Conservation (phyloP, 1,140 invertebrate genomes). For the Calosoma granatense region DNA sequence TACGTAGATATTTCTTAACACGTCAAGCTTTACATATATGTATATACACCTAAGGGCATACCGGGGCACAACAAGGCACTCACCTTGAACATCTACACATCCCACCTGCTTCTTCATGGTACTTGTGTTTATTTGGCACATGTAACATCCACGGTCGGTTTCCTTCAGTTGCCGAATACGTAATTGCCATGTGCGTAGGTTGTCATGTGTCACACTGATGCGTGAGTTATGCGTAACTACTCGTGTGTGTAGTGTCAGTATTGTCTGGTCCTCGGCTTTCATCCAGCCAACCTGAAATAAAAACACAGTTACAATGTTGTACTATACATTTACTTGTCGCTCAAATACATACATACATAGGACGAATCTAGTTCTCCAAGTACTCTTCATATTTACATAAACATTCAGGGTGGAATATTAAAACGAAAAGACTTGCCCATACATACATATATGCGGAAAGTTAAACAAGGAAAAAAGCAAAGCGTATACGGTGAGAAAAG, state of each 20-base stretch:
- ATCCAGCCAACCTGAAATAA: slow-evolving; percentile 79
- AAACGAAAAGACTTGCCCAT: no score
- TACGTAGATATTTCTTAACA: no score
- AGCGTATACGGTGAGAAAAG: neutral
- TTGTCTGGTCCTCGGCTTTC: slow-evolving; percentile 77
- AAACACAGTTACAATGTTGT: neutral
- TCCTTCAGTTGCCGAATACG: slow-evolving; percentile 63
- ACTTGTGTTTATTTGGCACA: slow-evolving; percentile 82
- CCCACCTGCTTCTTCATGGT: slow-evolving; percentile 81
- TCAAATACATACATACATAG: no score
- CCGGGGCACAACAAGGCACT: no score
- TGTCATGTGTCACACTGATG: slow-evolving; percentile 69
- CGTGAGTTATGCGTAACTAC: slow-evolving; percentile 83
- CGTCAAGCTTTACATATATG: no score
- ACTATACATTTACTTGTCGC: neutral
- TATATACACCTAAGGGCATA: no score
- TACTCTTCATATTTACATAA: no score
- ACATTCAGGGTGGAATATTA: no score
- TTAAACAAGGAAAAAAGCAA: no score
- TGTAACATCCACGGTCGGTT: slow-evolving; percentile 67
- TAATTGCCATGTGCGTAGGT: slow-evolving; percentile 62
- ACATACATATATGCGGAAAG: no score
- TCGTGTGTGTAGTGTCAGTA: slow-evolving; percentile 70
- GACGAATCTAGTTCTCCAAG: no score
- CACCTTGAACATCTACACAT: slow-evolving; percentile 81